phyloP scores from a whole-genome alignment of 2,113 vertebrate genomes.

The Tricholaema leucomelas region DNA sequence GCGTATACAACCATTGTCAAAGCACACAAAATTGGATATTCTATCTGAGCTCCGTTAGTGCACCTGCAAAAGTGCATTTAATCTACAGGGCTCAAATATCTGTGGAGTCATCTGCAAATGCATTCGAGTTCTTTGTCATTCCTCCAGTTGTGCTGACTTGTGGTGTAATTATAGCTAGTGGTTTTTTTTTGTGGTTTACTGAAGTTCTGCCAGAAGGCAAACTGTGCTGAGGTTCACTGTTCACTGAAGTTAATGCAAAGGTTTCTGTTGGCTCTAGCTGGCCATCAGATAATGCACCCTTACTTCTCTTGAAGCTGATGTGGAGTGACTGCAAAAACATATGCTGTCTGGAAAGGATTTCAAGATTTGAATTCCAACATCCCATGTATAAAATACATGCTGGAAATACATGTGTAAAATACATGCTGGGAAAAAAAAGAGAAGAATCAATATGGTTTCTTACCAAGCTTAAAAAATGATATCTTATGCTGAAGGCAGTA shows the following conservation, averaged over 20 bases:
- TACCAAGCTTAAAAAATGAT: background rate
- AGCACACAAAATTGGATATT: background rate
- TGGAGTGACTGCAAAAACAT: background rate
- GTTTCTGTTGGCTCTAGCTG: conserved; percentile 14
- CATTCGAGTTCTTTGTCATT: background rate
- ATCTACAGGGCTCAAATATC: background rate
- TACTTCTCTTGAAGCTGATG: background rate
- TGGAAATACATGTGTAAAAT: background rate
- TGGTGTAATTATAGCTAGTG: background rate
- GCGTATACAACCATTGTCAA: background rate
- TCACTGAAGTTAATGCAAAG: background rate
- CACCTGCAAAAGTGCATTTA: background rate
- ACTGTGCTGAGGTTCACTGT: background rate
- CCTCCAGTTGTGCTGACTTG: background rate
- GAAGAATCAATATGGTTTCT: background rate
- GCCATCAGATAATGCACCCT: background rate
- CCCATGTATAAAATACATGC: background rate
- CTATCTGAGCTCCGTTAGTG: background rate
- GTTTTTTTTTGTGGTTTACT: background rate
- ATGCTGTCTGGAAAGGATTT: background rate
- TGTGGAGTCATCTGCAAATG: background rate
- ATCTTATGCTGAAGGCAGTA: background rate
- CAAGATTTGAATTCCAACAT: background rate
- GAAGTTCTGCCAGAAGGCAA: background rate
- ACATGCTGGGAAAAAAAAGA: background rate